Evolutionary conservation across 2,797 vertebrate species (phyloP).

Genomic region (Chiloscyllium punctatum): DNA sequence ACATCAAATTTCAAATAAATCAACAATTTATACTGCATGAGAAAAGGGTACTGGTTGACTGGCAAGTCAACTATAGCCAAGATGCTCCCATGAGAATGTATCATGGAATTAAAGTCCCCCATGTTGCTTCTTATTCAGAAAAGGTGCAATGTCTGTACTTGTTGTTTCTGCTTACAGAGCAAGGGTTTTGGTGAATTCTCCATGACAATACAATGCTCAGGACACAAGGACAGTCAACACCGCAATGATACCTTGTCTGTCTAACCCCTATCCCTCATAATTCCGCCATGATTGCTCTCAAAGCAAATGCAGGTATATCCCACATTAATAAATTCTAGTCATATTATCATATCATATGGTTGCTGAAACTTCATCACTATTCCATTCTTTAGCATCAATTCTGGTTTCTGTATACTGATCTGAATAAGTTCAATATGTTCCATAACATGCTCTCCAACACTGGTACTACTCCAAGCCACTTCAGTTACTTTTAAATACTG

Average conservation of each 20-base stretch:
- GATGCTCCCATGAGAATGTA: too few species aligned
- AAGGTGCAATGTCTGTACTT: too few species aligned
- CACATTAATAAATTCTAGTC: not conserved
- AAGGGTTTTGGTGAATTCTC: too few species aligned
- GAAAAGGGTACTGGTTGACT: too few species aligned
- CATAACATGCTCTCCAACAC: not conserved
- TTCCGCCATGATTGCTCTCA: not conserved
- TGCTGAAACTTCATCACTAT: not conserved
- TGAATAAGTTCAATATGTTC: slow-evolving; percentile 32
- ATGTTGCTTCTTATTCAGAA: too few species aligned
- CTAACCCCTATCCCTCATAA: too few species aligned
- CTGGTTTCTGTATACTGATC: not conserved
- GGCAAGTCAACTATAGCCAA: too few species aligned
- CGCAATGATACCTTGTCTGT: not conserved
- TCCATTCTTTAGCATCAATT: slow-evolving; percentile 2
- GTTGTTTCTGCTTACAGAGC: too few species aligned
- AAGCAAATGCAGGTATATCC: not conserved
- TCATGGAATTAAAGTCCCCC: too few species aligned
- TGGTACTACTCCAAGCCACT: not conserved
- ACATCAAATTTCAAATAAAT: too few species aligned
- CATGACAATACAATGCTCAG: not conserved
- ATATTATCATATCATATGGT: not conserved
- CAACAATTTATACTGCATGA: too few species aligned
- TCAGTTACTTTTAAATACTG: not conserved
- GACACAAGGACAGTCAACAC: not conserved